Percentiles rank a stretch among this genome's conserved stretches.
phyloP scores from a whole-genome alignment of 1,140 invertebrate species.

The Meloidogyne exigua region DNA sequence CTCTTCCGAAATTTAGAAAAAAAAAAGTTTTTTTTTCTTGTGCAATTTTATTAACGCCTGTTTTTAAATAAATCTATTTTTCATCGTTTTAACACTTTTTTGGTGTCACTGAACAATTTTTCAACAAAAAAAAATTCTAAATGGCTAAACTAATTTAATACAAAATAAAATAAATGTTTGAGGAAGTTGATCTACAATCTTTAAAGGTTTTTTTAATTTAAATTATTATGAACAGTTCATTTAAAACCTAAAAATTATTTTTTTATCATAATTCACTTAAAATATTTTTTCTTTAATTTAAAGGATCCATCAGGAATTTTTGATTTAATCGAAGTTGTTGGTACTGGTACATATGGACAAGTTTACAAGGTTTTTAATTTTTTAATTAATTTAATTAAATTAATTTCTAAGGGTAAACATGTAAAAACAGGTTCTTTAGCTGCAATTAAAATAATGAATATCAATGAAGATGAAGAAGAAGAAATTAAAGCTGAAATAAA shows the following conservation, averaged over 20 bases:
- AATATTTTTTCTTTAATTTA: slow-evolving; percentile 29
- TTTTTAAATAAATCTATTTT: not conserved
- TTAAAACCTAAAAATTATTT: not conserved
- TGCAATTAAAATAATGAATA: slow-evolving; percentile 99
- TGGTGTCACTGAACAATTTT: not conserved
- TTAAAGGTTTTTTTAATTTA: not conserved
- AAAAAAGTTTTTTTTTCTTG: too few relatives aligned
- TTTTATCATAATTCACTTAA: not conserved
- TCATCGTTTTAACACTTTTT: not conserved
- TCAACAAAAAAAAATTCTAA: not conserved
- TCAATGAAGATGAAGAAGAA: slow-evolving; percentile 98
- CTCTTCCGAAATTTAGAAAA: not conserved
- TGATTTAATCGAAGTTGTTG: slow-evolving; percentile 98
- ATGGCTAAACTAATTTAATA: not conserved
- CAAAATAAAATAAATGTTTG: slow-evolving; percentile 1
- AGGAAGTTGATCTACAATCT: not conserved
- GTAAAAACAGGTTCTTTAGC: slow-evolving; percentile 98
- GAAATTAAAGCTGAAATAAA: slow-evolving; percentile 99
- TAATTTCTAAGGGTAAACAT: slow-evolving; percentile 81
- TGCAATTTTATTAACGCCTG: slow-evolving; percentile 1
- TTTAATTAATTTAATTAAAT: slow-evolving; percentile 23
- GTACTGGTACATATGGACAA: slow-evolving; percentile 99
- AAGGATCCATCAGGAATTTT: slow-evolving; percentile 99
- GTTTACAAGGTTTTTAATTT: slow-evolving; percentile 78
- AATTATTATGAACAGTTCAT: too few relatives aligned